Conservation (phyloP, 2,888 invertebrate genomes). For the Mystacides longicornis region DNA sequence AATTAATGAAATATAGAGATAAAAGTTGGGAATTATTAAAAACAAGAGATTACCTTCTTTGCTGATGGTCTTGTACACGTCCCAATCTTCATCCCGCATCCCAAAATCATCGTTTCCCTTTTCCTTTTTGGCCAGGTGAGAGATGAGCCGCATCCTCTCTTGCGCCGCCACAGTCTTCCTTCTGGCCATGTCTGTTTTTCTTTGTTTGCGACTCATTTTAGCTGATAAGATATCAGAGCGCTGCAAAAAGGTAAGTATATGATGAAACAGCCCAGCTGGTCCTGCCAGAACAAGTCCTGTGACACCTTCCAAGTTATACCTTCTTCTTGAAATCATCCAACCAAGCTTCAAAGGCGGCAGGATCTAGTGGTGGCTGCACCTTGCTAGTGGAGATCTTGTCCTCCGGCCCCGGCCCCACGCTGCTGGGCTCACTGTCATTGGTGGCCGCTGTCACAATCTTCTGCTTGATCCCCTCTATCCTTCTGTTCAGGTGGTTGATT, state of each 20-base stretch:
- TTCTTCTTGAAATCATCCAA: conserved; percentile 52
- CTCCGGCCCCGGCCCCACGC: conserved; percentile 27
- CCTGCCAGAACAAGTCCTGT: not conserved
- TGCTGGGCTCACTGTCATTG: conserved; percentile 48
- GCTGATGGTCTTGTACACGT: conserved; percentile 87
- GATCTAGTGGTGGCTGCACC: conserved; percentile 41
- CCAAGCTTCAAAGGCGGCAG: conserved; percentile 47
- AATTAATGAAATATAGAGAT: too few relatives aligned
- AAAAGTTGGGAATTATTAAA: too few relatives aligned
- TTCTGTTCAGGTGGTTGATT: conserved; percentile 59
- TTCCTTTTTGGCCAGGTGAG: conserved; percentile 74
- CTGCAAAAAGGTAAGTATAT: not conserved
- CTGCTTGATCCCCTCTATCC: conserved; percentile 70
- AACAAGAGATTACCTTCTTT: conserved; percentile 39
- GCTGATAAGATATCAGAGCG: conserved; percentile 58
- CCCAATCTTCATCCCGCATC: conserved; percentile 91
- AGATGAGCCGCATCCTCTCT: conserved; percentile 91
- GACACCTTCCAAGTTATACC: conserved; percentile 37
- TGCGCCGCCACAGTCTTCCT: conserved; percentile 88
- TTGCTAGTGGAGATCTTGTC: conserved; percentile 32
- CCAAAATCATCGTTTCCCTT: conserved; percentile 87
- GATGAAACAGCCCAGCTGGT: not conserved
- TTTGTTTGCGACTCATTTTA: conserved; percentile 66
- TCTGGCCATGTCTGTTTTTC: conserved; percentile 81
- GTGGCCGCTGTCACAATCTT: conserved; percentile 65